Percentiles rank a stretch among this genome's conserved stretches.
Evolutionary conservation across 2,888 invertebrate species (phyloP).

Genomic region (Helobdella robusta): DNA sequence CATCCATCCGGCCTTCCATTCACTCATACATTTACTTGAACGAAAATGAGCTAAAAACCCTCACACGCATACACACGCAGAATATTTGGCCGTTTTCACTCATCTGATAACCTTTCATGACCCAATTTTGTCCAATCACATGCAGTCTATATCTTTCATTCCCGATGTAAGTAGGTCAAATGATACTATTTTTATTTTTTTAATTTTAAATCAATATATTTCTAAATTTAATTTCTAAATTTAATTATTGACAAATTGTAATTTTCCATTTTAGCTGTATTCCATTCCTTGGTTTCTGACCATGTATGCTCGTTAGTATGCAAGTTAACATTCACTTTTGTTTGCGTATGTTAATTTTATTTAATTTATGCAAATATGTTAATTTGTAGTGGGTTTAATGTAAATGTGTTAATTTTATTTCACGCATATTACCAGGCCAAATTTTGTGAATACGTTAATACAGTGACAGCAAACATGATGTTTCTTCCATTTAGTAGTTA

Average conservation of each 20-base stretch:
- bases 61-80: slow-evolving; percentile 49
- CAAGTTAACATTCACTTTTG: not conserved
- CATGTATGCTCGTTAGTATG: slow-evolving; percentile 88
- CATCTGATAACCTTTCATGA: slow-evolving; percentile 92
- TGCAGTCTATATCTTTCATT: slow-evolving; percentile 80
- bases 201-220: too few species aligned
- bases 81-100: slow-evolving; percentile 91
- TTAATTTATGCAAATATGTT: too few species aligned
- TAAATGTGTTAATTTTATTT: too few species aligned
- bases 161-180: slow-evolving; percentile 60
- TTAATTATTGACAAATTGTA: not conserved
- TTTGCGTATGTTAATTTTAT: not conserved
- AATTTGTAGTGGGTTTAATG: too few species aligned
- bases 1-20: not conserved
- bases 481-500: too few species aligned
- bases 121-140: slow-evolving; percentile 77
- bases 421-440: too few species aligned
- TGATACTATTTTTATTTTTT: too few species aligned
- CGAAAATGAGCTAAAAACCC: not conserved
- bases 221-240: too few species aligned
- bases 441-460: too few species aligned
- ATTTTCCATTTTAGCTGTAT: slow-evolving; percentile 59
- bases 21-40: not conserved
- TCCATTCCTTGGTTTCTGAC: slow-evolving; percentile 98
- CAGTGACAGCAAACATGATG: too few species aligned